Percentiles rank a stretch among this genome's conserved stretches.
Conservation (phyloP, 2,888 invertebrate species). For the Actias luna region DNA sequence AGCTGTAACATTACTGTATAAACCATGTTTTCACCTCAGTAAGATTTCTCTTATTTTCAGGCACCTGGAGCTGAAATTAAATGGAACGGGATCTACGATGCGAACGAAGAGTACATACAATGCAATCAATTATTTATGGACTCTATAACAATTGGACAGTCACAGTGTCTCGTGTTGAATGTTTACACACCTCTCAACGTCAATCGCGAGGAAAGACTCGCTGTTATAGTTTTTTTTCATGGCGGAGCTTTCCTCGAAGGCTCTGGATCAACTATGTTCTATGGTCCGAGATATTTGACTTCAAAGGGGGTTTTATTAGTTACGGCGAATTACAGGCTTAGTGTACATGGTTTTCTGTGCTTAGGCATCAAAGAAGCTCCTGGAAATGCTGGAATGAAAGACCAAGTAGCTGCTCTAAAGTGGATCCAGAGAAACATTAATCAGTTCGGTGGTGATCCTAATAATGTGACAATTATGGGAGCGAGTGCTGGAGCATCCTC, state of each 20-base stretch:
- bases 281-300: constrained; percentile 30
- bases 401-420: constrained; percentile 42
- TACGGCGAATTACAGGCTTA: constrained; percentile 53
- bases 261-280: constrained; percentile 22
- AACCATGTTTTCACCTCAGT: no score
- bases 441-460: constrained; percentile 43
- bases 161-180: constrained; percentile 33
- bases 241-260: constrained; percentile 39
- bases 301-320: constrained; percentile 30
- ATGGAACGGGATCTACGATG: constrained; percentile 59
- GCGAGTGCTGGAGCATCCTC: constrained; percentile 43
- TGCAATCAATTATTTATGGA: constrained; percentile 55
- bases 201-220: constrained; percentile 16
- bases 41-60: constrained; percentile 25
- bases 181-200: constrained; percentile 31
- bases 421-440: constrained; percentile 43
- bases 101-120: constrained; percentile 55
- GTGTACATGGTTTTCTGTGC: constrained; percentile 66
- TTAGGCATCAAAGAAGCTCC: constrained; percentile 53
- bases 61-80: constrained; percentile 44
- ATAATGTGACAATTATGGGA: constrained; percentile 44
- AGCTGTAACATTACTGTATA: no score
- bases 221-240: constrained; percentile 41
- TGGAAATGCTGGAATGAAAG: constrained; percentile 45
- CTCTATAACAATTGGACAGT: background rate